Evolutionary conservation across 2,113 vertebrate genomes (phyloP), one percentile per base, ranked within the genome.

Genomic region (Arothron firmamentum): DNA sequence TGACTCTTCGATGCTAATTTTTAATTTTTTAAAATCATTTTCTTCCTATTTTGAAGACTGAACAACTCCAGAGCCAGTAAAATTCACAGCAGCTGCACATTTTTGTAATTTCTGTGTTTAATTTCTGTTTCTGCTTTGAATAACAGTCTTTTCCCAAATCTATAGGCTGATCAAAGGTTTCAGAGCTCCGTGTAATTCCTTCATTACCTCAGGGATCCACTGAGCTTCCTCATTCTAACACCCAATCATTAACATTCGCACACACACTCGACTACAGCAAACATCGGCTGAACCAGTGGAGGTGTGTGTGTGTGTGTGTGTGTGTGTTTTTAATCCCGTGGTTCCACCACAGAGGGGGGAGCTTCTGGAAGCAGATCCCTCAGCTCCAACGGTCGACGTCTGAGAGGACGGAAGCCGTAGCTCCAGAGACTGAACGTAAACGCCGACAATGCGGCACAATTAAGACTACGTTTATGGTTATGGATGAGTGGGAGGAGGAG

Each of bases 61-160:
- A 12, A 38, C 11, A 38, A 10, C 1, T 38, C 34, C 34, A 38
- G 2, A 12, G 34, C 11, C 34, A 38, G 11, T 74, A 52, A 19
- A 54, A 65, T 23, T 63, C 38, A 59, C 38, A 62, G 65, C 63
- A 63, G 48, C 64, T 65, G 72, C 53, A 74, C 74, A 69, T 71
- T 38, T 11, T 38, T 38, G 34, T 15, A 16, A 45, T 45, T 16
- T 45, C 17, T 16, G 10, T 9, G 34, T 38, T 10, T 38, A 38
- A 38, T 38, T 38, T 11, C 11, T 12, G 3, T 38, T 38, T 38
- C 34, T 38, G 34, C 34, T 38, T 38, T 38, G 34, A 12, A 38
- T 11, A 38, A 10, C 34, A 38, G 8, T 10, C 34, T 12, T 38
- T 38, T 11, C 11, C 34, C 34, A 49, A 9, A 3, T 46, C 28